Conservation (phyloP, 2,888 invertebrate genomes). For the Xanthia icteritia region DNA sequence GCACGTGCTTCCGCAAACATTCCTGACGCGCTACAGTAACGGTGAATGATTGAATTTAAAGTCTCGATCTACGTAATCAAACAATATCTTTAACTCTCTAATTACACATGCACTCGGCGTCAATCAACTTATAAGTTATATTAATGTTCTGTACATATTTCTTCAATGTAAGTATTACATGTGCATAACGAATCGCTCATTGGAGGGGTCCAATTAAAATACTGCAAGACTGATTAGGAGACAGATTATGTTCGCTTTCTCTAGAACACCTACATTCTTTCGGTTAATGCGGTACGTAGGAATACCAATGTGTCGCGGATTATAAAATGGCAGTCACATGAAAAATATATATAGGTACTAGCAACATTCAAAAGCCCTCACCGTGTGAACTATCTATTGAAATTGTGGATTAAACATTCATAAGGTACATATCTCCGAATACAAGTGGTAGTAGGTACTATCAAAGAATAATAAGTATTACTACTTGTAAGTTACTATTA, state of each 20-base stretch:
- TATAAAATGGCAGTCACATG: slow-evolving; percentile 19
- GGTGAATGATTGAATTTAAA: not conserved
- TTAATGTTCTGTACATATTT: slow-evolving; percentile 20
- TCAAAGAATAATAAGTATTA: not conserved
- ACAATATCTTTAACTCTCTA: not conserved
- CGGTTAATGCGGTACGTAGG: slow-evolving; percentile 14
- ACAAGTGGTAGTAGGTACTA: too few species aligned
- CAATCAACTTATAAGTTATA: slow-evolving; percentile 18
- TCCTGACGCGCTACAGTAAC: too few species aligned
- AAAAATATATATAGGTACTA: not conserved
- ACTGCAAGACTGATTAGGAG: slow-evolving; percentile 60
- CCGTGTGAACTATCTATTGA: not conserved
- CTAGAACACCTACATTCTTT: slow-evolving; percentile 42
- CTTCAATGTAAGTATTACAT: slow-evolving; percentile 36
- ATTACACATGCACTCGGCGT: slow-evolving; percentile 11
- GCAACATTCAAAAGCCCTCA: not conserved
- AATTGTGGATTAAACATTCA: not conserved
- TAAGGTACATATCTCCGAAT: not conserved
- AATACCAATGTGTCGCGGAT: slow-evolving; percentile 13
- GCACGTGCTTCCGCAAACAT: too few species aligned
- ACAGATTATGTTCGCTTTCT: slow-evolving; percentile 55
- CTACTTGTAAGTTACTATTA: not conserved
- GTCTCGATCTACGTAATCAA: not conserved
- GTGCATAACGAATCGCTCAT: slow-evolving; percentile 48
- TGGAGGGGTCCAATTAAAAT: slow-evolving; percentile 56